Conservation (phyloP, 2,797 vertebrate genomes). For the Tinamus major region DNA sequence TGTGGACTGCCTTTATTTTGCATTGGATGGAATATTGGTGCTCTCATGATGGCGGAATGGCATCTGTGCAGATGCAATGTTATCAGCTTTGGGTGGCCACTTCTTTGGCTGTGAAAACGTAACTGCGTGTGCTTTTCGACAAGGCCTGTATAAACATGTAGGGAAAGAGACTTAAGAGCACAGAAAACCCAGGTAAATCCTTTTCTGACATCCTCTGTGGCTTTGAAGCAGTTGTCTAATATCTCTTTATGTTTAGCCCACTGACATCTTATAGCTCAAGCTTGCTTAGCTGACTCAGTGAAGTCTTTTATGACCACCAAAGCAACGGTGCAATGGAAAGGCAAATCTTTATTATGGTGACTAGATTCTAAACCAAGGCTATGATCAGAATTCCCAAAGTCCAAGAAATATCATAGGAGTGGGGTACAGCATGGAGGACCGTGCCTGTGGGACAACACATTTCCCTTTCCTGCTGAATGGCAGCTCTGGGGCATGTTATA, state of each 20-base stretch:
- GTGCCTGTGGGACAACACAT: fast-evolving
- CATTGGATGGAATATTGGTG: fast-evolving
- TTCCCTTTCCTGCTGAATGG: not conserved
- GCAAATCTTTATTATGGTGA: not conserved
- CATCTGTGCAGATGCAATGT: not conserved
- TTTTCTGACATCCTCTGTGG: not conserved
- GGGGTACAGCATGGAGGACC: not conserved
- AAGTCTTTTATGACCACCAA: not conserved
- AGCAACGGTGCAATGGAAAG: not conserved
- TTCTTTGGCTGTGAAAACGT: not conserved
- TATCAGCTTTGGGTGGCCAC: not conserved
- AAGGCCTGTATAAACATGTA: not conserved
- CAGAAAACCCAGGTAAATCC: not conserved
- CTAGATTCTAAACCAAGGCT: not conserved
- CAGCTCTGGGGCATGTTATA: not conserved
- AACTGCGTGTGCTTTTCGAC: not conserved
- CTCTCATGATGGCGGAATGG: not conserved
- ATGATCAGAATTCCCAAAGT: not conserved
- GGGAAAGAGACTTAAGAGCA: not conserved
- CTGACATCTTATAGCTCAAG: not conserved
- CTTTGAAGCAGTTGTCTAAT: not conserved
- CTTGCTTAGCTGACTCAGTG: not conserved
- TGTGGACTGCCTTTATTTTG: not conserved
- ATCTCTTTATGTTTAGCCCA: not conserved
- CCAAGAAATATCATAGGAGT: not conserved